Evolutionary conservation across 2,797 vertebrate genomes (phyloP), one percentile per base, ranked within the genome.

Genomic region (Pristis pectinata): DNA sequence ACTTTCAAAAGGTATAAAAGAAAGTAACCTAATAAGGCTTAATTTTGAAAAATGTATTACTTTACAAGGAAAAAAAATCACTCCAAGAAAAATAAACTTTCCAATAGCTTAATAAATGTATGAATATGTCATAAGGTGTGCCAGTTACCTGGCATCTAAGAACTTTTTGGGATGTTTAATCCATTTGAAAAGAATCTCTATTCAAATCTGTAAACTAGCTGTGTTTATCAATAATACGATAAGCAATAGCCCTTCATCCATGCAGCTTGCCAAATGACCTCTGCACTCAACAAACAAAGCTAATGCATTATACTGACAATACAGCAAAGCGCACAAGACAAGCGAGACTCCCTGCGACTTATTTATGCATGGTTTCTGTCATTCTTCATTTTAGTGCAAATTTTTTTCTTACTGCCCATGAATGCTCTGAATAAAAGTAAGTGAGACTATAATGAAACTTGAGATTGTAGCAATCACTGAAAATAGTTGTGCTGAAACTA

Each of bases 301-400:
- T 74, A 94, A 94, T 76, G 70, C 67, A 74, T 93, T 74, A 93
- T 76, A 94, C 30, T 76, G 92, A 76, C 64, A 74, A 94, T 49
- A 56, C 92, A 94, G 70, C 67, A 94, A 94, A 76, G 49, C 72
- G 5, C 92, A 94, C 30, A 94, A 72, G 72, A 94, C 67, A 94
- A 74, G 92, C 3, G 41, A 74, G 92, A 76, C 70, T 76, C 92
- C 92, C 44, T 27, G 13, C 53, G 41, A 94, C 92, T 94, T 56
- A 94, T 94, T 94, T 94, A 94, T 94, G 92, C 70, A 94, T 94
- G 92, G 92, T 76, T 76, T 76, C 92, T 76, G 92, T 94, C 92
- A 76, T 76, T 76, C 92, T 34, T 74, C 92, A 94, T 94, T 94
- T 94, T 67, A n/a, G 92, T 53, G 15, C 13, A 94, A 76, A 74